Conservation (phyloP, 35 echinoderm and acorn worm species). For the Apostichopus japonicus region DNA sequence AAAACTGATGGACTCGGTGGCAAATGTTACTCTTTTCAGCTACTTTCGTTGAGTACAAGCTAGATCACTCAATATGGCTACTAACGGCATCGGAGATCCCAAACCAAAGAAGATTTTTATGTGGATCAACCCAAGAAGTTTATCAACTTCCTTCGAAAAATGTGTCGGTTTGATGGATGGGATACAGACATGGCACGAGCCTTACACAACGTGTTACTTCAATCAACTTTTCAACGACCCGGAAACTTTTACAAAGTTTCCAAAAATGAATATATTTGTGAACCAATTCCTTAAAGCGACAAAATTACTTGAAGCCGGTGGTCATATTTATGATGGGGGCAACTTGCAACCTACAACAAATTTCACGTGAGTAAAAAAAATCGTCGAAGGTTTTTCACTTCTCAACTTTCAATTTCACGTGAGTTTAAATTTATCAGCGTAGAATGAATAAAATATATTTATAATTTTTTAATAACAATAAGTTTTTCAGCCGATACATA, state of each 20-base stretch:
- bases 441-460: too few species aligned
- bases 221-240: constrained; percentile 9
- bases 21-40: not conserved
- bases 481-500: too few species aligned
- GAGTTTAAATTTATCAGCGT: too few species aligned
- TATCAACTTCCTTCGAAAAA: constrained; percentile 40
- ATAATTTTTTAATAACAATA: too few species aligned
- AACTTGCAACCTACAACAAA: not conserved
- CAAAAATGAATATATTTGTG: constrained; percentile 1
- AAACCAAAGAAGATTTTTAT: constrained; percentile 26
- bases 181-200: constrained; percentile 23
- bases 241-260: not conserved
- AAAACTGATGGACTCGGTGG: not conserved
- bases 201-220: constrained; percentile 39
- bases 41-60: not conserved
- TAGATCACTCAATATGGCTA: not conserved
- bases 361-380: not conserved
- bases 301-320: not conserved
- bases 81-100: not conserved
- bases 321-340: not conserved
- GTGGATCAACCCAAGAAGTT: constrained; percentile 28
- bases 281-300: not conserved
- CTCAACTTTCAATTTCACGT: too few species aligned
- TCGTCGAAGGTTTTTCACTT: too few species aligned
- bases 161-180: constrained; percentile 22